phyloP scores from a whole-genome alignment of 2,888 invertebrate genomes.

The Zhuqinia jingwanae region DNA sequence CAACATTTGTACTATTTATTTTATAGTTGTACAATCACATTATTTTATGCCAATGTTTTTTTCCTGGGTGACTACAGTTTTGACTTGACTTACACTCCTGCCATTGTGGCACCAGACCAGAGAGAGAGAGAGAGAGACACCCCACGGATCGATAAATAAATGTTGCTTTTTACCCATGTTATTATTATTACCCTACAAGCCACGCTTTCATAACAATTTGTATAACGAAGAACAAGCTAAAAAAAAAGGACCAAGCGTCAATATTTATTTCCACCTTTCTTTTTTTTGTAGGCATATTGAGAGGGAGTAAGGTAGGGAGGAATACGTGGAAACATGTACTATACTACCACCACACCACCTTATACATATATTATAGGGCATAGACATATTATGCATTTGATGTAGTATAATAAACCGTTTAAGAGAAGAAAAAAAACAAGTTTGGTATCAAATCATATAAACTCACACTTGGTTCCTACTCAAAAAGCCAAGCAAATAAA shows the following conservation, averaged over 20 bases:
- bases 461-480: not conserved
- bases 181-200: too few species aligned
- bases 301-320: not conserved
- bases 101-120: slow-evolving; percentile 68
- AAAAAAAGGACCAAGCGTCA: too few species aligned
- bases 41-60: slow-evolving; percentile 34
- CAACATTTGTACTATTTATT: too few species aligned
- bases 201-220: slow-evolving; percentile 69
- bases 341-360: not conserved
- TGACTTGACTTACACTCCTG: too few species aligned
- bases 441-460: slow-evolving; percentile 1
- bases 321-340: not conserved
- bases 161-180: slow-evolving; percentile 58
- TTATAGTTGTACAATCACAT: slow-evolving; percentile 48
- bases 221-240: slow-evolving; percentile 48
- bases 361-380: not conserved
- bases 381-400: not conserved
- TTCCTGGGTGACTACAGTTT: slow-evolving; percentile 46
- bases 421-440: slow-evolving; percentile 11
- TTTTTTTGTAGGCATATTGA: too few species aligned
- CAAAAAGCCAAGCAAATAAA: slow-evolving; percentile 53
- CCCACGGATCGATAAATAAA: slow-evolving; percentile 65
- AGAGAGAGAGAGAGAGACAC: too few species aligned
- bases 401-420: slow-evolving; percentile 1
- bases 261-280: slow-evolving; percentile 57